Evolutionary conservation across 2,888 invertebrate species (phyloP).

Genomic region (Lutraria lutraria): DNA sequence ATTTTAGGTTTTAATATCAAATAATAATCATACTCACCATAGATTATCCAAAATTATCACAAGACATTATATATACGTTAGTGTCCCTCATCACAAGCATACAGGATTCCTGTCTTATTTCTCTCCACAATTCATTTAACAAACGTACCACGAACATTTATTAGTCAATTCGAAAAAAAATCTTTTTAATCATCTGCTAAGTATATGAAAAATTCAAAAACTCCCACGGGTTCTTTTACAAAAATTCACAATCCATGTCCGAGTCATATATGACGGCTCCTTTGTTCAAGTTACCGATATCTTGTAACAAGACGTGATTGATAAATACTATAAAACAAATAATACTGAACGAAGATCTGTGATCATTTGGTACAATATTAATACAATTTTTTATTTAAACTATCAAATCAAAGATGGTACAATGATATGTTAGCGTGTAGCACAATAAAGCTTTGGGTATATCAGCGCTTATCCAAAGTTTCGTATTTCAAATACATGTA

Average conservation of each 20-base stretch:
- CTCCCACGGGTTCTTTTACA: slow-evolving; percentile 50
- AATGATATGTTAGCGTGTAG: slow-evolving; percentile 16
- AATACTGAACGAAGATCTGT: slow-evolving; percentile 9
- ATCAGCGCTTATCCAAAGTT: slow-evolving; percentile 35
- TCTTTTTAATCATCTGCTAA: slow-evolving; percentile 30
- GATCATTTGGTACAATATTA: slow-evolving; percentile 22
- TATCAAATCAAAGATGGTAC: slow-evolving; percentile 39
- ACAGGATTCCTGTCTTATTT: neutral
- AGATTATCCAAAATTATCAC: neutral
- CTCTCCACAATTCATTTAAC: neutral
- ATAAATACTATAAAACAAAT: slow-evolving; percentile 27
- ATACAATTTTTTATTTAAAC: slow-evolving; percentile 23
- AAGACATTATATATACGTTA: neutral
- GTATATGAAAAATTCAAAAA: slow-evolving; percentile 22
- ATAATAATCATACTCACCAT: neutral
- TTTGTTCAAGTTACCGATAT: slow-evolving; percentile 21
- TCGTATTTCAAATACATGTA: slow-evolving; percentile 44
- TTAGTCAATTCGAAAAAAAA: slow-evolving; percentile 8
- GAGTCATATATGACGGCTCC: slow-evolving; percentile 27
- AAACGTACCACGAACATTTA: neutral
- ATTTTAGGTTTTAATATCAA: neutral
- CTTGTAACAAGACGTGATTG: slow-evolving; percentile 32
- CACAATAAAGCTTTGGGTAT: slow-evolving; percentile 31
- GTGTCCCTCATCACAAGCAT: neutral
- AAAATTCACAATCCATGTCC: slow-evolving; percentile 45